phyloP scores from a whole-genome alignment of 2,888 invertebrate genomes.

The Papilio gigon region DNA sequence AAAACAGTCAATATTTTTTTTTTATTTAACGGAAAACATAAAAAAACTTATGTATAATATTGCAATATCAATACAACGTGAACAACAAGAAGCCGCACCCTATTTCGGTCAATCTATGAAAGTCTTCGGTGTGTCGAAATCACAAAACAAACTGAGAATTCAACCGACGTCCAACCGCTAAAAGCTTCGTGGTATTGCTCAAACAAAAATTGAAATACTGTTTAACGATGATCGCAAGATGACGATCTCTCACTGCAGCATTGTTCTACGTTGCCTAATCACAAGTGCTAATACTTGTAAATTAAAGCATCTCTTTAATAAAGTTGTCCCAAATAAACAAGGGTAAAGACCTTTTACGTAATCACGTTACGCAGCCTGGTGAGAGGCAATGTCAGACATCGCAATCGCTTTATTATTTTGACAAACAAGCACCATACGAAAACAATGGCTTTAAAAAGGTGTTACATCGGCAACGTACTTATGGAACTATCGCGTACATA shows the following conservation, averaged over 20 bases:
- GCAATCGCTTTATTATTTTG: constrained; percentile 65
- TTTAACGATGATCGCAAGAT: constrained; percentile 55
- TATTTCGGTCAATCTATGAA: constrained; percentile 44
- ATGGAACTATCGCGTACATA: constrained; percentile 10
- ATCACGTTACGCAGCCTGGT: constrained; percentile 73
- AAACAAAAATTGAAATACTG: constrained; percentile 63
- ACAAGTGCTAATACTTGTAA: constrained; percentile 70
- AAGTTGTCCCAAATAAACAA: constrained; percentile 78
- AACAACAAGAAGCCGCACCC: constrained; percentile 35
- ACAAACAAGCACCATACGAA: constrained; percentile 59
- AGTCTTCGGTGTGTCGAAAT: constrained; percentile 54
- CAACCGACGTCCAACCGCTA: constrained; percentile 52
- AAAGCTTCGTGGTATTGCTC: constrained; percentile 59
- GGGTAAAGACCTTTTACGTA: constrained; percentile 82
- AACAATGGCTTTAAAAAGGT: constrained; percentile 49
- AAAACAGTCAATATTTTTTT: not conserved
- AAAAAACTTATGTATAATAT: constrained; percentile 5
- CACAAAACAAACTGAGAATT: constrained; percentile 51
- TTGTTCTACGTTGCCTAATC: constrained; percentile 63
- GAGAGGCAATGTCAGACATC: constrained; percentile 81
- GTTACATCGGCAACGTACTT: constrained; percentile 20
- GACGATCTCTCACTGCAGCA: constrained; percentile 47
- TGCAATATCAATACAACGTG: constrained; percentile 26
- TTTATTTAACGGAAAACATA: constrained; percentile 7
- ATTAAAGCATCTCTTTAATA: constrained; percentile 73